Percentiles rank a stretch among this genome's conserved stretches.
phyloP scores from a whole-genome alignment of 2,888 invertebrate genomes.

The Drosophila percnosoma region DNA sequence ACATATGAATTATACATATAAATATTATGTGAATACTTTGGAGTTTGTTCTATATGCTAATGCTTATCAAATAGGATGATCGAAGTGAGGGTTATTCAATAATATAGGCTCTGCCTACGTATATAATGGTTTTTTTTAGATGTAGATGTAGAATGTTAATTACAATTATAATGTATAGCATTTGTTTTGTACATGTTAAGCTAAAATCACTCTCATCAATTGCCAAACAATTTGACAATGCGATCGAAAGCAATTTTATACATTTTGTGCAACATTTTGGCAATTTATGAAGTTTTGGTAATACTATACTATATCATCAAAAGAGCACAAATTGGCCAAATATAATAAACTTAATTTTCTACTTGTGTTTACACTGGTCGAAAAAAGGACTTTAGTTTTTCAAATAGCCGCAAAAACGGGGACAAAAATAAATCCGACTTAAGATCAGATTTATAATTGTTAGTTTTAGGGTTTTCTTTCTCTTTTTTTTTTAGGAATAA shows the following conservation, averaged over 20 bases:
- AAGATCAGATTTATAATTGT: slow-evolving; percentile 20
- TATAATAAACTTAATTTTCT: slow-evolving; percentile 22
- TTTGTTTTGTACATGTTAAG: slow-evolving; percentile 75
- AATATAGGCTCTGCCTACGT: slow-evolving; percentile 78
- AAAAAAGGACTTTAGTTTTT: slow-evolving; percentile 40
- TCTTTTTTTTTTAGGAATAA: slow-evolving; percentile 10
- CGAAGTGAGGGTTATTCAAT: slow-evolving; percentile 54
- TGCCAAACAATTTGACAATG: slow-evolving; percentile 62
- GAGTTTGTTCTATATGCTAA: slow-evolving; percentile 66
- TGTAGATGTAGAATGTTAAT: not conserved
- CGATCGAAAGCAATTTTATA: slow-evolving; percentile 49
- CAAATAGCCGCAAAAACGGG: slow-evolving; percentile 39
- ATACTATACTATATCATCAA: slow-evolving; percentile 42
- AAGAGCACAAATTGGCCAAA: slow-evolving; percentile 53
- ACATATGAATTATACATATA: slow-evolving; percentile 66
- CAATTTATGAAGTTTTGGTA: slow-evolving; percentile 53
- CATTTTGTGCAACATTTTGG: slow-evolving; percentile 17
- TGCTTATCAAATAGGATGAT: slow-evolving; percentile 51
- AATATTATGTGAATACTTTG: slow-evolving; percentile 76
- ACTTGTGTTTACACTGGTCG: slow-evolving; percentile 64
- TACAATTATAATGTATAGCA: slow-evolving; percentile 49
- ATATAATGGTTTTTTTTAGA: slow-evolving; percentile 33
- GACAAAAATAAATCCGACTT: slow-evolving; percentile 32
- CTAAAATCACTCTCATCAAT: slow-evolving; percentile 59
- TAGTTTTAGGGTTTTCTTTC: slow-evolving; percentile 36